Evolutionary conservation across 2,888 invertebrate species (phyloP).

Genomic region (Epistrophe grossulariae): DNA sequence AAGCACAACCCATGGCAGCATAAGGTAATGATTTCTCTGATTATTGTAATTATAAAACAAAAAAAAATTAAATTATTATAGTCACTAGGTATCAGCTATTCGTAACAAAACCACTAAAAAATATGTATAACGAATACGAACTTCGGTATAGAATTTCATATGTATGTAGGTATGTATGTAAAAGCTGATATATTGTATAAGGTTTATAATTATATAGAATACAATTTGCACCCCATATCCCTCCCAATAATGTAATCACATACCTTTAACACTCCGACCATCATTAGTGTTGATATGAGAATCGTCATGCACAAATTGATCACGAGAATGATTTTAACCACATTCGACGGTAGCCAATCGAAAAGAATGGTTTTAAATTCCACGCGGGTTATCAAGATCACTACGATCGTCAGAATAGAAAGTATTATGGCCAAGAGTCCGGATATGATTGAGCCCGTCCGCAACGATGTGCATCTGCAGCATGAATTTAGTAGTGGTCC

Average conservation of each 20-base stretch:
- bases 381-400: conserved; percentile 87
- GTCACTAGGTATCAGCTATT: neutral
- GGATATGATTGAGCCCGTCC: conserved; percentile 90
- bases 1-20: conserved; percentile 93
- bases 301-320: conserved; percentile 93
- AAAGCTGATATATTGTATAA: neutral
- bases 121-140: too few species aligned
- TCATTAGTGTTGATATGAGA: conserved; percentile 90
- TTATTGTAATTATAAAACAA: conserved; percentile 76
- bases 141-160: too few species aligned
- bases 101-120: neutral
- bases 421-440: conserved; percentile 90
- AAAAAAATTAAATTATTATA: conserved; percentile 25
- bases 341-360: conserved; percentile 88
- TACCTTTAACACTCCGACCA: conserved; percentile 91
- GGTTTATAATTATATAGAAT: neutral
- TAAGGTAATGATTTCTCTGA: conserved; percentile 92
- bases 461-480: conserved; percentile 89
- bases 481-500: conserved; percentile 87
- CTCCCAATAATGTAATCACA: conserved; percentile 41
- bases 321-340: conserved; percentile 91
- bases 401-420: conserved; percentile 88
- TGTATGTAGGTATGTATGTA: neutral
- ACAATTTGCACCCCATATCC: neutral
- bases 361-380: conserved; percentile 92